Percentiles rank a stretch among this genome's conserved stretches.
Conservation (phyloP, 2,888 invertebrate species). For the Andrena chrysosceles region DNA sequence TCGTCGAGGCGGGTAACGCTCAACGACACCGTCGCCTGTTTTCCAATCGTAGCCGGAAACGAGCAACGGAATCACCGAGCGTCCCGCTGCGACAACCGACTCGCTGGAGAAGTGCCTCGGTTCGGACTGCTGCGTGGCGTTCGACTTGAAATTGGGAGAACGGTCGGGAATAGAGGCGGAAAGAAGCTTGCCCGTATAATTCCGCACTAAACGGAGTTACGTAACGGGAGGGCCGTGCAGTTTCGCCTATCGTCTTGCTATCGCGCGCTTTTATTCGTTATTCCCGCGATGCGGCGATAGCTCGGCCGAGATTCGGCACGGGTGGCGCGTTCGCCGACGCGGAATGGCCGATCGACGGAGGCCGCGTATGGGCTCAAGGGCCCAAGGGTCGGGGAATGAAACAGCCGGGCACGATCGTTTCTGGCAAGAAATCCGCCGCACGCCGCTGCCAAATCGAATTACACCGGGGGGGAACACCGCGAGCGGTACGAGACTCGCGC, state of each 20-base stretch:
- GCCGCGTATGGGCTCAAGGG: slow-evolving; percentile 42
- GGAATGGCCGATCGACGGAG: slow-evolving; percentile 55
- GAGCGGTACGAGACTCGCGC: slow-evolving; percentile 9
- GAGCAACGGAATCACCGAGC: too few species aligned
- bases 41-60: too few species aligned
- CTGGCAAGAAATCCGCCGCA: slow-evolving; percentile 75
- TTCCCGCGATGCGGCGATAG: slow-evolving; percentile 33
- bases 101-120: too few species aligned
- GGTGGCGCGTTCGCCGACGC: slow-evolving; percentile 30
- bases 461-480: slow-evolving; percentile 41
- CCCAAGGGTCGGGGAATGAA: slow-evolving; percentile 41
- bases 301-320: slow-evolving; percentile 40
- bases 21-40: too few species aligned
- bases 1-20: background rate
- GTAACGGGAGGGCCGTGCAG: slow-evolving; percentile 38
- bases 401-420: slow-evolving; percentile 46
- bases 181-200: slow-evolving; percentile 52
- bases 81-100: too few species aligned
- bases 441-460: slow-evolving; percentile 80
- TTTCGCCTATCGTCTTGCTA: slow-evolving; percentile 16
- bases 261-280: slow-evolving; percentile 59
- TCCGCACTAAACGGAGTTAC: slow-evolving; percentile 48
- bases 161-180: slow-evolving; percentile 17
- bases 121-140: background rate
- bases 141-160: slow-evolving; percentile 42